A percentile compares a stretch with the other conserved stretches of the same genome.
phyloP scores from a whole-genome alignment of 2,888 invertebrate genomes.

The Clunio marinus region DNA sequence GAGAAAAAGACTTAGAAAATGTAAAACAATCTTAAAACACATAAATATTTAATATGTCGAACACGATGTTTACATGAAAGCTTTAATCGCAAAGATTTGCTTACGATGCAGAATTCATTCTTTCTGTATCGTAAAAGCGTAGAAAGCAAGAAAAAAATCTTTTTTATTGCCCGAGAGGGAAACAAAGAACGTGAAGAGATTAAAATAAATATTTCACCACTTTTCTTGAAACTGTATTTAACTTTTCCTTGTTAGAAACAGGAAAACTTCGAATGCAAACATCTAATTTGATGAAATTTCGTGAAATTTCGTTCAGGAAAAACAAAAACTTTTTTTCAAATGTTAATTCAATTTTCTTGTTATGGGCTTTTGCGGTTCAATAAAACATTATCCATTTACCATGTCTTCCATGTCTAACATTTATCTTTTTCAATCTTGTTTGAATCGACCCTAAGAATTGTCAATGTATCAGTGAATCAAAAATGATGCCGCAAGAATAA shows the following conservation, averaged over 20 bases:
- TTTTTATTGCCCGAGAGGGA: background rate
- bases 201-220: constrained; percentile 20
- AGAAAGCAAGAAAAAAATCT: background rate
- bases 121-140: background rate
- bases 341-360: background rate
- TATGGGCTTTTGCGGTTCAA: background rate
- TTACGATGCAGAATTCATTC: constrained; percentile 7
- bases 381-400: background rate
- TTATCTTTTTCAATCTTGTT: background rate
- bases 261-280: background rate
- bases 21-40: constrained; percentile 30
- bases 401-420: background rate
- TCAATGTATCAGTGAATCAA: background rate
- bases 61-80: constrained; percentile 22
- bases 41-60: constrained; percentile 31
- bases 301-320: background rate
- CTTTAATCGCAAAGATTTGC: constrained; percentile 18
- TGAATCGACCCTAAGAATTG: background rate
- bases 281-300: background rate
- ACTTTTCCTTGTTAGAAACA: background rate
- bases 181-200: background rate
- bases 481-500: background rate
- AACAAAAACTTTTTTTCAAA: background rate
- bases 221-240: background rate
- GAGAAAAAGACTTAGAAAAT: background rate